Evolutionary conservation across 1,140 invertebrate species (phyloP).

Genomic region (Trypoxylus dichotomus): DNA sequence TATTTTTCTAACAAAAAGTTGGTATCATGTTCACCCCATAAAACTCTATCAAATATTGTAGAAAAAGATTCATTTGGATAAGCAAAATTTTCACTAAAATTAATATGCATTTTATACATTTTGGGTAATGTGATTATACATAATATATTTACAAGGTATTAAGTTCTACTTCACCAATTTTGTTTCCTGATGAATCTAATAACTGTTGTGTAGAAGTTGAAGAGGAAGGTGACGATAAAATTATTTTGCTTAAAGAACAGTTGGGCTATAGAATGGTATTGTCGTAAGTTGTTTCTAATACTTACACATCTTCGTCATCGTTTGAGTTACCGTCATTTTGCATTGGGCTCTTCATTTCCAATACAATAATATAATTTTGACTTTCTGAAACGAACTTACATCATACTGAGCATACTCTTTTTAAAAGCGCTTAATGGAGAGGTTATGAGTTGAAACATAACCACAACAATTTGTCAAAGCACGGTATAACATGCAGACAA

Average conservation of each 20-base stretch:
- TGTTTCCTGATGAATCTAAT: neutral
- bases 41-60: neutral
- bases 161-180: slow-evolving; percentile 2
- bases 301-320: slow-evolving; percentile 5
- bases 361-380: neutral
- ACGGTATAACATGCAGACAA: too few species aligned
- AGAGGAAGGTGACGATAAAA: neutral
- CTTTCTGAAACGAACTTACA: too few species aligned
- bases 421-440: too few species aligned
- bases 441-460: too few species aligned
- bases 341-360: neutral
- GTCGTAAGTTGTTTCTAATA: neutral
- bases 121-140: neutral
- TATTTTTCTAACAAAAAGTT: neutral
- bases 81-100: slow-evolving; percentile 8
- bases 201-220: neutral
- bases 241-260: neutral
- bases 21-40: neutral
- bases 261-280: neutral
- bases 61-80: neutral
- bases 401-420: too few species aligned
- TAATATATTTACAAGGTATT: neutral
- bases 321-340: neutral
- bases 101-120: neutral
- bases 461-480: too few species aligned